These are phyloP conservation scores for Oxyteleia sp. DNA, from an alignment of 2,888 invertebrate genomes.

Conservation along the genomic window DNA sequence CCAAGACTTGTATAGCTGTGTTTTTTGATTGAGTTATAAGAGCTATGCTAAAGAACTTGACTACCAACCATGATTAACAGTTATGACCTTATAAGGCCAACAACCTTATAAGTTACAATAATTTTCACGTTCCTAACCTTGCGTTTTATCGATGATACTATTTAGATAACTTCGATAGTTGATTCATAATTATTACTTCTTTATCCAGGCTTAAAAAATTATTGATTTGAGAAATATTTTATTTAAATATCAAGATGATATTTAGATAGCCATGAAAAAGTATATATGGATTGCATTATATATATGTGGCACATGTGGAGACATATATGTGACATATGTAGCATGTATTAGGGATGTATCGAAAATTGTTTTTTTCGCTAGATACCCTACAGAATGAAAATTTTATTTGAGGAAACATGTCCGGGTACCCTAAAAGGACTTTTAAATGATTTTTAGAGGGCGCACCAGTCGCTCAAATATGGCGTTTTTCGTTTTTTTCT, in stretches of 20 bases:
- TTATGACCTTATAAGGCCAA: not conserved
- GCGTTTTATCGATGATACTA: slow-evolving; percentile 26
- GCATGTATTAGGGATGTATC: too few relatives aligned
- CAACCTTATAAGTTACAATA: slow-evolving; percentile 9
- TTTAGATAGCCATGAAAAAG: too few relatives aligned
- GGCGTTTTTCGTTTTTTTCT: too few relatives aligned
- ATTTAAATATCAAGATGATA: slow-evolving; percentile 33
- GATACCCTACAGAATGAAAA: too few relatives aligned
- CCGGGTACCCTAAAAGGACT: too few relatives aligned
- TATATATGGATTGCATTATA: too few relatives aligned
- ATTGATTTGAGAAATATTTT: slow-evolving; percentile 38
- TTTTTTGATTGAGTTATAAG: not conserved
- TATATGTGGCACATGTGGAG: too few relatives aligned
- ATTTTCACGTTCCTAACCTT: slow-evolving; percentile 18
- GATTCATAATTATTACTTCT: slow-evolving; percentile 37
- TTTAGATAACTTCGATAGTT: slow-evolving; percentile 38
- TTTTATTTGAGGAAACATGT: too few relatives aligned
- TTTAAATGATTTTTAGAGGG: too few relatives aligned
- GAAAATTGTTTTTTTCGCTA: too few relatives aligned
- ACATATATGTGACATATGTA: too few relatives aligned
- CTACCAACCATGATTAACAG: not conserved
- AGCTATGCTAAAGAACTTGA: not conserved
- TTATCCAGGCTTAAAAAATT: slow-evolving; percentile 34
- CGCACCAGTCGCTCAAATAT: too few relatives aligned
- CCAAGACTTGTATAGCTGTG: not conserved